Evolutionary conservation across 2,888 invertebrate species (phyloP), one percentile per base, ranked within the genome.

Genomic region (Augochlorella aurata): DNA sequence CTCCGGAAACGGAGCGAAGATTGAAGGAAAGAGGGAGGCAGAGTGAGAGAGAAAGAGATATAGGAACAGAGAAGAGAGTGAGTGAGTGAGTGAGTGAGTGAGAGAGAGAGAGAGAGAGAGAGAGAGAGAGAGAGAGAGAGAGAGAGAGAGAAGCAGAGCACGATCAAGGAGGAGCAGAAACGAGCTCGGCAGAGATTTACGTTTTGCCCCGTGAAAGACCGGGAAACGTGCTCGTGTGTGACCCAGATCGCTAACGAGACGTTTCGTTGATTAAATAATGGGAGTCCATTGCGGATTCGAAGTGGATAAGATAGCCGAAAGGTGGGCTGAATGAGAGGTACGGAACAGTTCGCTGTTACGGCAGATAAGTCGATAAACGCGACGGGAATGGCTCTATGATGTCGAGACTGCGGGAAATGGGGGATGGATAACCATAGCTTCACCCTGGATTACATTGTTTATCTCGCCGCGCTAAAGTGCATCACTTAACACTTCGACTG

Each of bases 241-340:
- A 77, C 82, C 82, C 74, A 81, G 49, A 83, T 82, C 81, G 71
- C 38, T 82, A 83, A 83, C 82, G 83, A 83, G 83, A 83, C 77
- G 81, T 75, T 82, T 79, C 82, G 82, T 63, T 70, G 83, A 83
- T 83, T 79, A 79, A 83, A 82, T 79, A 83, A 82, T 79, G 82
- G 49, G 50, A 69, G 74, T 45, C 54, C 73, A 61, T 79, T 67
- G 72, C 65, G 79, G 72, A 70, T 75, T 76, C 74, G 67, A 71
- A 50, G 72, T n/a, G 76, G 54, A 72, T 72, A 67, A 74, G 65
- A 76, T 72, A 58, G 79, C 38, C 71, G 67, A 74, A 75, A 74
- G 67, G 67, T 18, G 65, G n/a, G 45, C 67, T 72, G 77, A 77
- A 72, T 77, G 69, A 54, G 58, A 50, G 38, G 21, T 45, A 52